Evolutionary conservation across 2,797 vertebrate species (phyloP).

Genomic region (Trachurus trachurus): DNA sequence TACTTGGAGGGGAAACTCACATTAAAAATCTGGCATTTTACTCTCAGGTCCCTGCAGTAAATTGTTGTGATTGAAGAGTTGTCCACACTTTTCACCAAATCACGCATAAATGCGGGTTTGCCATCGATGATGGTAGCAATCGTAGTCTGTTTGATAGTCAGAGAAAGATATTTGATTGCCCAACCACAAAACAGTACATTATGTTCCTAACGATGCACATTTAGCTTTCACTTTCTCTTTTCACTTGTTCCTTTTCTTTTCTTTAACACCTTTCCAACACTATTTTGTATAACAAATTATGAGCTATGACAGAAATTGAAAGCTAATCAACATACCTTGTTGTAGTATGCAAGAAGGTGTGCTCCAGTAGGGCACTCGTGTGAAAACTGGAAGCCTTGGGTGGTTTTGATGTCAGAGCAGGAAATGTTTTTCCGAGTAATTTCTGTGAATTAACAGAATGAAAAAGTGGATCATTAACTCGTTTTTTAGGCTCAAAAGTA

Average conservation of each 20-base stretch:
- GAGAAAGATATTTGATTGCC: too few species aligned
- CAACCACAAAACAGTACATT: too few species aligned
- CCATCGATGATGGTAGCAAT: accelerated
- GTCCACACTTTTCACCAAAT: neutral
- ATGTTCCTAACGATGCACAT: too few species aligned
- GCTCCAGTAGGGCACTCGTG: accelerated
- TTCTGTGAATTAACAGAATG: constrained; percentile 7
- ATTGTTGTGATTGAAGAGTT: neutral
- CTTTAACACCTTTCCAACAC: neutral
- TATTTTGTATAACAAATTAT: neutral
- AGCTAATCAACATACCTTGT: constrained; percentile 26
- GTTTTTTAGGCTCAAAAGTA: too few species aligned
- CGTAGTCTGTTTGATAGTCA: neutral
- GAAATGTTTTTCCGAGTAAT: accelerated
- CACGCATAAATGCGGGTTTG: accelerated
- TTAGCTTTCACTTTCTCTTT: constrained; percentile 2
- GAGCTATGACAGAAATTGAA: neutral
- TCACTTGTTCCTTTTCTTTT: too few species aligned
- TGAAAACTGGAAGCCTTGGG: accelerated
- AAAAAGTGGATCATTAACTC: neutral
- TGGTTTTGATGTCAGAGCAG: neutral
- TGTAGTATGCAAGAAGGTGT: accelerated
- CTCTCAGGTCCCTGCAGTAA: constrained; percentile 4
- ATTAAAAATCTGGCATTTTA: accelerated
- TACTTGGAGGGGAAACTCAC: constrained; percentile 34